phyloP scores from a whole-genome alignment of 2,797 vertebrate genomes.

The Propithecus deckenii region DNA sequence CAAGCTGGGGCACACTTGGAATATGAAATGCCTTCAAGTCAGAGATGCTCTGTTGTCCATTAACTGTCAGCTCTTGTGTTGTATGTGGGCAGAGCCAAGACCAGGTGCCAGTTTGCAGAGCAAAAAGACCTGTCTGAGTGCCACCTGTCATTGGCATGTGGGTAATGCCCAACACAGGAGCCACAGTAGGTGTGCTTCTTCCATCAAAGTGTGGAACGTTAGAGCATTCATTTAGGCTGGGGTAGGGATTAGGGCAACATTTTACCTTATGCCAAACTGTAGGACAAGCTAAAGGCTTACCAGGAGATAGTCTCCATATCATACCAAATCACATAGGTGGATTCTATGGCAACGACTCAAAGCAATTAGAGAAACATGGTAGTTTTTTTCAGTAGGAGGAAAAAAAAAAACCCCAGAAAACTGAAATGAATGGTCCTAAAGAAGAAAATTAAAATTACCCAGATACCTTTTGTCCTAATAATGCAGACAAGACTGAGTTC shows the following conservation, averaged over 20 bases:
- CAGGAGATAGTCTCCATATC: not conserved
- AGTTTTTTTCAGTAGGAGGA: not conserved
- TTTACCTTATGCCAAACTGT: not conserved
- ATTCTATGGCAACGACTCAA: not conserved
- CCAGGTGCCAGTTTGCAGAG: conserved; percentile 49
- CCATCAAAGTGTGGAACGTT: not conserved
- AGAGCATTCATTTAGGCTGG: not conserved
- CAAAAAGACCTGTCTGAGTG: conserved; percentile 23
- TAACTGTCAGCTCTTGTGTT: conserved; percentile 37
- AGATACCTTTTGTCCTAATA: not conserved
- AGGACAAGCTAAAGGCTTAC: not conserved
- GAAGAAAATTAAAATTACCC: not conserved
- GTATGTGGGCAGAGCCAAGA: conserved; percentile 39
- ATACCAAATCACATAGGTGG: not conserved
- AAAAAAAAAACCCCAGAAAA: not conserved
- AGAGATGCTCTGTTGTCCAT: conserved; percentile 18
- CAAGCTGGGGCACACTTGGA: conserved; percentile 51
- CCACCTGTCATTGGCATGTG: conserved; percentile 65
- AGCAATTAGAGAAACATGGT: not conserved
- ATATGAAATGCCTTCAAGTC: conserved; percentile 56
- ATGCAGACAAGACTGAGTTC: not conserved
- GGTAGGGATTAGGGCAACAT: rapidly evolving
- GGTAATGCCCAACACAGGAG: not conserved
- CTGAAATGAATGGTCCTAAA: not conserved
- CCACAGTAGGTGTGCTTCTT: not conserved